Evolutionary conservation across 2,888 invertebrate species (phyloP).

Genomic region (Celastrina argiolus): DNA sequence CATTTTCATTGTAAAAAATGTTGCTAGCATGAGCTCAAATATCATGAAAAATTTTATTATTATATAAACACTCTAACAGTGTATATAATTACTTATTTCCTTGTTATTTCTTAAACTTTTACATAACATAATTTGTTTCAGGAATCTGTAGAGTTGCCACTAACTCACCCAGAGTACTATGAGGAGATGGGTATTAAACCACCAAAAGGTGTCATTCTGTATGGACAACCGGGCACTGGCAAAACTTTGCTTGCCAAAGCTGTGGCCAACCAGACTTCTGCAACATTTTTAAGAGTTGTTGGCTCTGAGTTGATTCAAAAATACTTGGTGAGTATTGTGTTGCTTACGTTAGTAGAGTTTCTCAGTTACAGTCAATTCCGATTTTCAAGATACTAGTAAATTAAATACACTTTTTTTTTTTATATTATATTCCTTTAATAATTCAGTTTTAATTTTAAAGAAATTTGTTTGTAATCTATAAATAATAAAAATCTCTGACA

Average conservation of each 20-base stretch:
- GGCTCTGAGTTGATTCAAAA: conserved; percentile 99
- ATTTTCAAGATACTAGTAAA: too few species aligned
- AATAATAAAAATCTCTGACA: too few species aligned
- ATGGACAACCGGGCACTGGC: conserved; percentile 98
- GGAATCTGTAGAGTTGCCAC: conserved; percentile 98
- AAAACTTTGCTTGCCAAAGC: conserved; percentile 99
- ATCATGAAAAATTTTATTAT: too few species aligned
- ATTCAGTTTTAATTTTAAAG: too few species aligned
- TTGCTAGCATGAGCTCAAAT: too few species aligned
- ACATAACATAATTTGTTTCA: conserved; percentile 34
- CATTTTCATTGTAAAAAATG: neutral
- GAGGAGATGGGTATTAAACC: conserved; percentile 99
- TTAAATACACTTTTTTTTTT: too few species aligned
- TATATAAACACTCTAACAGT: too few species aligned
- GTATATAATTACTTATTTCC: too few species aligned
- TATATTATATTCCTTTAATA: too few species aligned
- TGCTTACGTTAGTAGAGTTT: neutral
- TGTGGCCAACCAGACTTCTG: conserved; percentile 99
- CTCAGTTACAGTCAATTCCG: too few species aligned
- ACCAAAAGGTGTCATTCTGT: conserved; percentile 98
- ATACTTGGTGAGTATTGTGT: conserved; percentile 83
- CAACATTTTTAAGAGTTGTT: conserved; percentile 98
- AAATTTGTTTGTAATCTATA: too few species aligned
- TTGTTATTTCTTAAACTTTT: conserved; percentile 11
- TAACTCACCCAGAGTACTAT: conserved; percentile 99